Base-by-base conservation (phyloP, 37 sponge, comb jelly and placozoan species). In the Aphrocallistes beatrix region DNA sequence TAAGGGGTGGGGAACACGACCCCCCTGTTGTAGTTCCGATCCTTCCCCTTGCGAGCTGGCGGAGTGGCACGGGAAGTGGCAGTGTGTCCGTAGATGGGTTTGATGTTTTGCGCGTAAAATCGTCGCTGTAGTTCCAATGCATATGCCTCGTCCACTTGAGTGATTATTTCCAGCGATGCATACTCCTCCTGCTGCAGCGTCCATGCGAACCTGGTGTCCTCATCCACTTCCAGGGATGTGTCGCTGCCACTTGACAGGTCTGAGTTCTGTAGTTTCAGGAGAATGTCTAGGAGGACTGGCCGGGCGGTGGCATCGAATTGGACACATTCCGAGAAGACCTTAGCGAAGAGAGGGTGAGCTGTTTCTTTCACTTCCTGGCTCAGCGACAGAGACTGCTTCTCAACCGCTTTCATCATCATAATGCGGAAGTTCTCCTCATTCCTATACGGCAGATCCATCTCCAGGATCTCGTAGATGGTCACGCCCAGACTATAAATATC, bases 381-480 rank as follows among this genome's bases (percentile, higher is more conserved):
- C 32, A 60, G 21, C 34, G 8, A 6, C 17, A 60, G 75, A 32
- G 75, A 30, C 34, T 30, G 25, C 75, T 60, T 60, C 75, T 60
- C 75, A 32, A 60, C 21, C 3, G 75, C 75, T 60, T 60, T 60
- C 75, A 60, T 60, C 75, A 60, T 60, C 75, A 60, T 60, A 60
- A 60, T 60, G 34, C 75, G 75, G 21, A 32, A 60, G n/a, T 19
- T 19, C 8, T 60, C 75, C 17, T 32, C 75, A 13, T 60, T 30
- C 21, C n/a, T 60, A 60, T 60, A 60, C 3, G 75, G 75, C 75
- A 60, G 34, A 60, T 60, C 75, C 75, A 60, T 60, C 34, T 21
- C 75, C 34, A 60, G 34, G 25, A 60, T 60, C n/a, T 60, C 75
- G 34, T 60, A 60, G 10, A 60, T 60, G 25, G 75, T 60, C 25